Evolutionary conservation across 1,140 invertebrate species (phyloP), one percentile per base, ranked within the genome.

Genomic region (Drosophila nasuta): DNA sequence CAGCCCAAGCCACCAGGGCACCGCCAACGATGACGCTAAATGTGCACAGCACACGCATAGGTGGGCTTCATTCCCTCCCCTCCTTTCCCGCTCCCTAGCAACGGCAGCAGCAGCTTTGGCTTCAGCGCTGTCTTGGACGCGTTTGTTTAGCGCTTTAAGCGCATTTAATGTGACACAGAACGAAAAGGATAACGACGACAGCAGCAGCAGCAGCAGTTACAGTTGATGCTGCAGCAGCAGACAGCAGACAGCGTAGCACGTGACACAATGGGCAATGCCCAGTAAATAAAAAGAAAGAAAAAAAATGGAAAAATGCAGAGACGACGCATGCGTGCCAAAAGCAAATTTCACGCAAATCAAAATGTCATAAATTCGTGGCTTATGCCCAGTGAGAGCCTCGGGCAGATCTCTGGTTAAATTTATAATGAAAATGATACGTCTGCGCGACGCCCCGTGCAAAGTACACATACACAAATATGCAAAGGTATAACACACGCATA

Each of bases 291-390:
- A 52, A 25, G 20, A n/a, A 64, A 6, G 15, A 52, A 15, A 13
- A 15, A 65, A 64, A 10, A 17, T 48, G 20, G 20, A 15, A 13
- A 65, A 11, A 54, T 30, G 5, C 51, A 59, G 28, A 65, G 60
- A 58, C 76, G 69, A 90, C 79, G 90, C 86, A 91, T 92, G 91
- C 91, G 91, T 92, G 91, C 85, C 88, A 91, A 91, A 92, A 89
- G 77, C 83, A 89, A 92, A 92, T 92, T 92, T 92, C 85, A 92
- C 91, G 91, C 91, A 92, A 91, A 92, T 92, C 91, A 92, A 92
- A 92, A 91, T 91, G 91, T 92, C 91, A 92, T 91, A 92, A 92
- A 92, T 92, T 91, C 79, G 79, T 89, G 80, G 85, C 85, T 89
- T 89, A 89, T 88, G 75, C 64, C 46, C 38, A 60, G 68, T 25